Evolutionary conservation across 2,888 invertebrate species (phyloP).

Genomic region (Rhabditophanes sp.): DNA sequence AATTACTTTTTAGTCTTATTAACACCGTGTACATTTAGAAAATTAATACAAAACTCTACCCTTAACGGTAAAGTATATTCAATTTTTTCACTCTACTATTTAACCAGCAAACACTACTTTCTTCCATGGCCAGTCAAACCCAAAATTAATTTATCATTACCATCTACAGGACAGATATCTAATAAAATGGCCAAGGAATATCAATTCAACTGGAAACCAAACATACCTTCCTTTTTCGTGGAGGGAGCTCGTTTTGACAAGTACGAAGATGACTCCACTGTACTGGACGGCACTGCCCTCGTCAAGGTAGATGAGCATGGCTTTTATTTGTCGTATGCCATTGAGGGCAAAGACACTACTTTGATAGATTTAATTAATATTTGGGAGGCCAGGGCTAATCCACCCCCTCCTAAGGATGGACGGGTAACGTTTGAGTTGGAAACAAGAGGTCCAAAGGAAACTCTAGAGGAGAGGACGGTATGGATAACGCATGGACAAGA

Average conservation of each 20-base stretch:
- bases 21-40: too few species aligned
- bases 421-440: slow-evolving; percentile 62
- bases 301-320: slow-evolving; percentile 50
- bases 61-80: too few species aligned
- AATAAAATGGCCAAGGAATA: slow-evolving; percentile 94
- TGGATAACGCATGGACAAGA: slow-evolving; percentile 95
- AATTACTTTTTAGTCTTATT: too few species aligned
- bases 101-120: too few species aligned
- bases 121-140: too few species aligned
- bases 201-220: slow-evolving; percentile 94
- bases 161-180: too few species aligned
- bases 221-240: slow-evolving; percentile 70
- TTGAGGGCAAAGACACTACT: slow-evolving; percentile 68
- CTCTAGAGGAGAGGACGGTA: slow-evolving; percentile 73
- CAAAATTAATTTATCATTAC: too few species aligned
- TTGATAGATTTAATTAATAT: slow-evolving; percentile 72
- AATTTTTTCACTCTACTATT: too few species aligned
- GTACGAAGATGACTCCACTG: slow-evolving; percentile 71
- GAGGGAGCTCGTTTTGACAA: slow-evolving; percentile 80
- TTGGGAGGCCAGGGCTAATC: slow-evolving; percentile 34
- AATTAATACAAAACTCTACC: too few species aligned
- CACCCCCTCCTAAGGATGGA: slow-evolving; percentile 55
- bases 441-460: slow-evolving; percentile 59
- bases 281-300: slow-evolving; percentile 45
- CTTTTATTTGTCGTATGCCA: slow-evolving; percentile 50